Conservation (phyloP, 2,113 vertebrate genomes). For the Azemiops feae region DNA sequence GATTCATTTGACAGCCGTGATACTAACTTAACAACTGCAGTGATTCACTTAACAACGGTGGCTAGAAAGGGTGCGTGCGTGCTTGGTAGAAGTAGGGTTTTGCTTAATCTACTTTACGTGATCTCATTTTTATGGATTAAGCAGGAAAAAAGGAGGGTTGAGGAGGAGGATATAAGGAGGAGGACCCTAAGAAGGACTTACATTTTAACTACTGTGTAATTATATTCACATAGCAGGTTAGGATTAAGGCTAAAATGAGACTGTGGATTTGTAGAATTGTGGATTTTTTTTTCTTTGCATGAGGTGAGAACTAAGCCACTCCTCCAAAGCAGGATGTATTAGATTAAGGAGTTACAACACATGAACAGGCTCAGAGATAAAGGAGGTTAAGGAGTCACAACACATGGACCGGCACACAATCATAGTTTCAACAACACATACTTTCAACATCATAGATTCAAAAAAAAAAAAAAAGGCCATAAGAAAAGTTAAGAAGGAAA, state of each 20-base stretch:
- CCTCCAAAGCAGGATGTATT: not conserved
- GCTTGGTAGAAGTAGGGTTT: not conserved
- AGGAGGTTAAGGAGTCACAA: not conserved
- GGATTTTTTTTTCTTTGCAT: not conserved
- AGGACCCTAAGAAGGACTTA: not conserved
- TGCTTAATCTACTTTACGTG: not conserved
- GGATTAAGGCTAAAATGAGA: not conserved
- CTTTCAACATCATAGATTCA: too few species aligned
- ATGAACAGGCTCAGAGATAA: not conserved
- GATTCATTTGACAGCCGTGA: too few species aligned
- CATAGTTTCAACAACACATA: not conserved
- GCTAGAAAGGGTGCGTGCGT: too few species aligned
- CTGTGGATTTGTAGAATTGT: not conserved
- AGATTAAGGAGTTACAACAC: not conserved
- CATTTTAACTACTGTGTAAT: not conserved
- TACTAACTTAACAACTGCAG: too few species aligned
- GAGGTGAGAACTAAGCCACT: not conserved
- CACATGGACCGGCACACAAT: not conserved
- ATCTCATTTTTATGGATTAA: not conserved
- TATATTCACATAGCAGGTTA: not conserved
- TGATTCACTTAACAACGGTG: too few species aligned
- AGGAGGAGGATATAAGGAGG: not conserved
- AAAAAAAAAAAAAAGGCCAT: not conserved
- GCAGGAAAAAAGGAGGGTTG: not conserved
- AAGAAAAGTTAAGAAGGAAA: too few species aligned